A percentile compares a stretch with the other conserved stretches of the same genome.
Conservation (phyloP, 2,113 vertebrate species). For the Psephotus haematonotus region DNA sequence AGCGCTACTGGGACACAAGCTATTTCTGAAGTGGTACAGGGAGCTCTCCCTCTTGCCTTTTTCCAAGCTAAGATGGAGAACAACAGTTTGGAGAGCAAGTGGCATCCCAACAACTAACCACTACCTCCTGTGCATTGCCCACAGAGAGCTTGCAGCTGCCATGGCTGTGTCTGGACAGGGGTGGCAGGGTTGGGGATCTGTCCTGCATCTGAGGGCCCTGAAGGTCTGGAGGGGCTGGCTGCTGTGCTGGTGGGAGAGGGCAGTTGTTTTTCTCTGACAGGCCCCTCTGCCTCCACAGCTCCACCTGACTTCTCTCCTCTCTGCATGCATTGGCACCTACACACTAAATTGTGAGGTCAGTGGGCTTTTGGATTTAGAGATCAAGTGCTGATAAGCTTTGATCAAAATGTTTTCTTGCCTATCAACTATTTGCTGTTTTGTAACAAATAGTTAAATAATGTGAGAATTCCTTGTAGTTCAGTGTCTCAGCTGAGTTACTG, state of each 20-base stretch:
- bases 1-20: not conserved
- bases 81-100: not conserved
- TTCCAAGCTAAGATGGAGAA: not conserved
- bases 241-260: not conserved
- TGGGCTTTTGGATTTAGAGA: not conserved
- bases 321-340: not conserved
- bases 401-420: not conserved
- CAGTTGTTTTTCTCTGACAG: not conserved
- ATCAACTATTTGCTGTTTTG: not conserved
- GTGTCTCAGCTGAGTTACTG: constrained; percentile 30
- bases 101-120: no score
- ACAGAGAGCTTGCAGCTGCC: not conserved
- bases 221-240: rapidly evolving
- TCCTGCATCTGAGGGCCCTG: not conserved
- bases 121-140: not conserved
- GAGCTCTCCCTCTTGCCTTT: not conserved
- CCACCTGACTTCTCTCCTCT: not conserved
- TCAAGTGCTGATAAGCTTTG: not conserved
- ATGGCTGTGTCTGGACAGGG: not conserved
- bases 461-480: not conserved
- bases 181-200: not conserved
- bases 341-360: rapidly evolving
- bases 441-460: not conserved
- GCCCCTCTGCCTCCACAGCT: rapidly evolving
- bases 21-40: rapidly evolving